These are phyloP conservation scores for Melanotaenia pygmaea DNA, from an alignment of 2,797 vertebrate genomes.

Conservation along the genomic window DNA sequence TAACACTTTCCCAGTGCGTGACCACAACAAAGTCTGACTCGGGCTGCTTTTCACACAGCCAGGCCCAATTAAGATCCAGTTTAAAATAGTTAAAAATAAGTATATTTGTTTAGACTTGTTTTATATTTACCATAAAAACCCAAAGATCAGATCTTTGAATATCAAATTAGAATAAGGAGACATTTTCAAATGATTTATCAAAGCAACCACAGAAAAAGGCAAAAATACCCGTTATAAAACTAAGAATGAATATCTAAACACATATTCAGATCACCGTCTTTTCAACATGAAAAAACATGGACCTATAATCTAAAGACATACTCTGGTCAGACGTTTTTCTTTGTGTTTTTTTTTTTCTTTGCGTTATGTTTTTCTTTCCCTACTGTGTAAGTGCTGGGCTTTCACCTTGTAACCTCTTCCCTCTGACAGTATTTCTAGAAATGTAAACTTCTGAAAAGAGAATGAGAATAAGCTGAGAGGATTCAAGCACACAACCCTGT, in stretches of 20 bases:
- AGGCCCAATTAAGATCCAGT: constrained; percentile 21
- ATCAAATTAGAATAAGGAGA: background rate
- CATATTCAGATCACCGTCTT: background rate
- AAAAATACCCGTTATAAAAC: background rate
- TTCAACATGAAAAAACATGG: background rate
- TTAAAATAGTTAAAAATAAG: constrained; percentile 10
- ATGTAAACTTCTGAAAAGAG: constrained; percentile 12
- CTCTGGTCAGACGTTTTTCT: constrained; percentile 3
- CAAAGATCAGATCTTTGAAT: background rate
- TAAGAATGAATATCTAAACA: background rate
- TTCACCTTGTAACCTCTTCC: constrained; percentile 22
- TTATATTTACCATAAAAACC: background rate
- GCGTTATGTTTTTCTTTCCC: constrained; percentile 22
- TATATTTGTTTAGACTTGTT: background rate
- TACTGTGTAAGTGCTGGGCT: constrained; percentile 21
- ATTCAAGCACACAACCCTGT: constrained; percentile 1
- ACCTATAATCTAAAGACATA: background rate
- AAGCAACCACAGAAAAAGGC: background rate
- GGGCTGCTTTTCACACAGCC: constrained; percentile 29
- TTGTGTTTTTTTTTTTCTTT: too few species aligned
- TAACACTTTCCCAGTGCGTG: constrained; percentile 46
- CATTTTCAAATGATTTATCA: background rate
- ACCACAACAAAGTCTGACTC: constrained; percentile 37
- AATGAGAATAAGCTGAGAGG: constrained; percentile 4
- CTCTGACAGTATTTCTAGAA: constrained; percentile 22